A percentile compares a stretch with the other conserved stretches of the same genome.
Conservation (phyloP, 2,888 invertebrate species). For the Parelbella ahira region DNA sequence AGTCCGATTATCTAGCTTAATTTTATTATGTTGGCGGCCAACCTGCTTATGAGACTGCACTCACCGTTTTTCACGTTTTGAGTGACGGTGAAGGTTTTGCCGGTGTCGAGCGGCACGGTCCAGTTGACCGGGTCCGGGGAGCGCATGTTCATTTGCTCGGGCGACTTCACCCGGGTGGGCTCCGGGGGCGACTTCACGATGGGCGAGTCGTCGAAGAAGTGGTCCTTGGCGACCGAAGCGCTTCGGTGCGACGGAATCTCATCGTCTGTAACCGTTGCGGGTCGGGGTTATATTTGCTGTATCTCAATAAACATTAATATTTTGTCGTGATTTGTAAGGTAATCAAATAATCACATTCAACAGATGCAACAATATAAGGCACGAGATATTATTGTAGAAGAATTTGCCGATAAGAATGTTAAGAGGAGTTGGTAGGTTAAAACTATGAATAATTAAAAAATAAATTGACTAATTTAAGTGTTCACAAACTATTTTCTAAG, state of each 20-base stretch:
- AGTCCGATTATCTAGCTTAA: constrained; percentile 33
- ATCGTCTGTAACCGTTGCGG: constrained; percentile 52
- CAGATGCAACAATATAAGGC: too few species aligned
- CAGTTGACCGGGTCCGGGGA: constrained; percentile 97
- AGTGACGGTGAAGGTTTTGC: constrained; percentile 95
- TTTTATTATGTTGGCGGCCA: constrained; percentile 53
- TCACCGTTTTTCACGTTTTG: constrained; percentile 89
- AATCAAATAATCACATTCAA: too few species aligned
- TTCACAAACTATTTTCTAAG: constrained; percentile 14
- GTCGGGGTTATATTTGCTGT: too few species aligned
- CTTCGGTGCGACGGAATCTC: constrained; percentile 72
- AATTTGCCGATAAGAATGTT: too few species aligned
- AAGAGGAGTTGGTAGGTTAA: too few species aligned
- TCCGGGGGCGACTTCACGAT: constrained; percentile 96
- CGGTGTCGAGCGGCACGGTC: constrained; percentile 96
- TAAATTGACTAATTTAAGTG: too few species aligned
- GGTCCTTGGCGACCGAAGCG: constrained; percentile 75
- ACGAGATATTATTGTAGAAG: too few species aligned
- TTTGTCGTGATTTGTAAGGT: too few species aligned
- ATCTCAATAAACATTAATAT: too few species aligned
- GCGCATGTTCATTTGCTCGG: constrained; percentile 94
- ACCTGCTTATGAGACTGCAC: constrained; percentile 56
- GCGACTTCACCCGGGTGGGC: constrained; percentile 95
- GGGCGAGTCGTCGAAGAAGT: constrained; percentile 76
- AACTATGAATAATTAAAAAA: too few species aligned